These are phyloP conservation scores for Aethina tumida DNA, from an alignment of 1,140 invertebrate species.

Conservation along the genomic window DNA sequence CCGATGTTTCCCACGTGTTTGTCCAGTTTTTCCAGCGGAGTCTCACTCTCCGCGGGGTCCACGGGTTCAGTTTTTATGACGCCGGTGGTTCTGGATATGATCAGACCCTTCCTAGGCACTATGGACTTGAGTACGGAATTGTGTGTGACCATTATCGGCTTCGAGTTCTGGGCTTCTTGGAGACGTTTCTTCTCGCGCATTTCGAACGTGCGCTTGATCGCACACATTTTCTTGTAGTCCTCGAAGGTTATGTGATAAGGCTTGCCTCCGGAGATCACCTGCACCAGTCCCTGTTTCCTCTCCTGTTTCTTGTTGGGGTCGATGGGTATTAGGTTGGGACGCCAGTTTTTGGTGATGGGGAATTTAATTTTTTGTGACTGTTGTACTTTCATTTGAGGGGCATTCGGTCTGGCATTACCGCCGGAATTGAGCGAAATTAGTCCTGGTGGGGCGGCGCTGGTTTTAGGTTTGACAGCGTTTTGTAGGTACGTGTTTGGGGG, in stretches of 20 bases:
- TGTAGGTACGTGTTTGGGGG: conserved; percentile 7
- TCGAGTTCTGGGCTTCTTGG: conserved; percentile 16
- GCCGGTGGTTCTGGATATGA: conserved; percentile 23
- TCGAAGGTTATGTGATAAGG: conserved; percentile 57
- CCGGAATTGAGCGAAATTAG: conserved; percentile 32
- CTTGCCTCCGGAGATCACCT: conserved; percentile 51
- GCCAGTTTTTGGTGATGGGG: conserved; percentile 45
- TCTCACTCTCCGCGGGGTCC: conserved; percentile 25
- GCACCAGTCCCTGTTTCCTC: conserved; percentile 29
- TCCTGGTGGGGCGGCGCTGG: conserved; percentile 25
- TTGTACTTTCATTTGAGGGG: conserved; percentile 17
- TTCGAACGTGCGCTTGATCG: conserved; percentile 48
- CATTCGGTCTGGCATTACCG: conserved; percentile 24
- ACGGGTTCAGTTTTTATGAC: conserved; percentile 12
- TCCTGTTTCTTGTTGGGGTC: conserved; percentile 34
- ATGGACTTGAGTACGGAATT: conserved; percentile 28
- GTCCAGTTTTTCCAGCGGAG: conserved; percentile 28
- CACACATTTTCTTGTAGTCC: conserved; percentile 60
- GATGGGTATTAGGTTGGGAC: conserved; percentile 57
- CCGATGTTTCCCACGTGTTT: conserved; percentile 30
- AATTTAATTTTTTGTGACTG: conserved; percentile 41
- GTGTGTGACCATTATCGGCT: conserved; percentile 13
- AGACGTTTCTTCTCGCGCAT: conserved; percentile 43
- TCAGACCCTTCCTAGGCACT: conserved; percentile 20
- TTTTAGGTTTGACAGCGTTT: conserved; percentile 19